phyloP scores from a whole-genome alignment of 1,140 invertebrate species.

The Agrilus planipennis region DNA sequence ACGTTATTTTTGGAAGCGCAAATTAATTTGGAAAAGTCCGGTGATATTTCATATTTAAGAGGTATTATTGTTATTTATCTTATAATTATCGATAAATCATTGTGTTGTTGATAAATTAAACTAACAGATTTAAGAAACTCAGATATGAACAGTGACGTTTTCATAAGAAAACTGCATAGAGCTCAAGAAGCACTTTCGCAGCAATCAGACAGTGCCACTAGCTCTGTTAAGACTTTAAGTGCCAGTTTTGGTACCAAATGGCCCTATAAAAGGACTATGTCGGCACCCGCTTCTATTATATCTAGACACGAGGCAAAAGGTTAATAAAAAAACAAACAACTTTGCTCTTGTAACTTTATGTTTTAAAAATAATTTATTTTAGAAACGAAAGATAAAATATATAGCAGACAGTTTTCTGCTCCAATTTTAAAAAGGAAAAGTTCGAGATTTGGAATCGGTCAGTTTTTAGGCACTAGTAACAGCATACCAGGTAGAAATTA shows the following conservation, averaged over 20 bases:
- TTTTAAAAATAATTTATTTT: constrained; percentile 19
- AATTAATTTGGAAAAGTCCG: constrained; percentile 71
- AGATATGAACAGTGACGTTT: constrained; percentile 78
- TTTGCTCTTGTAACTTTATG: neutral
- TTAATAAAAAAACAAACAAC: constrained; percentile 30
- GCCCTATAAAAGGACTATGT: constrained; percentile 90
- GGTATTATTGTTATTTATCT: too few species aligned
- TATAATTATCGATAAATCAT: too few species aligned
- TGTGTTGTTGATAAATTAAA: neutral
- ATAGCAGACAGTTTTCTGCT: constrained; percentile 78
- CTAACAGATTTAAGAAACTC: constrained; percentile 73
- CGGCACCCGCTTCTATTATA: constrained; percentile 72
- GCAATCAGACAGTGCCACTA: constrained; percentile 45
- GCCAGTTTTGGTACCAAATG: constrained; percentile 86
- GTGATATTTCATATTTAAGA: constrained; percentile 69
- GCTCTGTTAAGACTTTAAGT: constrained; percentile 68
- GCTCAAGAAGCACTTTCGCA: constrained; percentile 80
- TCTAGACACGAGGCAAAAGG: constrained; percentile 66
- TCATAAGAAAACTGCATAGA: constrained; percentile 76
- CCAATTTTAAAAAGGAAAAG: constrained; percentile 83
- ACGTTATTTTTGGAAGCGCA: constrained; percentile 91
- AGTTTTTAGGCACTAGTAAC: constrained; percentile 59
- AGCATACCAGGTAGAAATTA: constrained; percentile 50
- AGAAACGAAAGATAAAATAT: constrained; percentile 77
- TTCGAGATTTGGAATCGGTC: constrained; percentile 80